Evolutionary conservation across 53 echinoderm and acorn worm genomes (phyloP).

Genomic region (Holothuria leucospilota): DNA sequence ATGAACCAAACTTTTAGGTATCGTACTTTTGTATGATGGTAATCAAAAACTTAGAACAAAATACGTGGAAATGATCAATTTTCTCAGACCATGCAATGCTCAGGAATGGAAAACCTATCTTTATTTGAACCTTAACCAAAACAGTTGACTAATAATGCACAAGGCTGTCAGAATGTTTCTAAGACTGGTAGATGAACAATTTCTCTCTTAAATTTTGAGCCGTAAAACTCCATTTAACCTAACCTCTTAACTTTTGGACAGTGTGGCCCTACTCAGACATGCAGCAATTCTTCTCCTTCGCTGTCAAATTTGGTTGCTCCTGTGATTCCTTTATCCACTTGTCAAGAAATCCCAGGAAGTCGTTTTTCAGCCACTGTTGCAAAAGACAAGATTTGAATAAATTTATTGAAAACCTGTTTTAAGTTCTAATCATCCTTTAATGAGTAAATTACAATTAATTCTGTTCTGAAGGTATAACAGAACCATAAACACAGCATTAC

Average conservation of each 20-base stretch:
- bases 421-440: too few relatives aligned
- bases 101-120: neutral
- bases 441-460: too few relatives aligned
- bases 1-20: neutral
- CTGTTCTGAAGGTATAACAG: too few relatives aligned
- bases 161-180: neutral
- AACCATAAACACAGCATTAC: too few relatives aligned
- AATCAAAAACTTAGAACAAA: too few relatives aligned
- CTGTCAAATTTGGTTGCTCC: constrained; percentile 13
- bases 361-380: constrained; percentile 52
- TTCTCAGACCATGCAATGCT: too few relatives aligned
- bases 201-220: neutral
- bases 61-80: too few relatives aligned
- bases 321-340: constrained; percentile 31
- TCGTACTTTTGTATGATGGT: neutral
- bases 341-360: constrained; percentile 48
- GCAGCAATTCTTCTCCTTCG: constrained; percentile 23
- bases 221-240: too few relatives aligned
- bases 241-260: neutral
- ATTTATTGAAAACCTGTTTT: neutral
- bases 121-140: neutral
- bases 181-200: neutral
- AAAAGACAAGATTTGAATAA: neutral
- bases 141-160: neutral
- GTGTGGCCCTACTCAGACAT: constrained; percentile 49